A percentile compares a stretch with the other conserved stretches of the same genome.
phyloP scores from a whole-genome alignment of 2,797 vertebrate genomes.

The Sebastes flavidus region DNA sequence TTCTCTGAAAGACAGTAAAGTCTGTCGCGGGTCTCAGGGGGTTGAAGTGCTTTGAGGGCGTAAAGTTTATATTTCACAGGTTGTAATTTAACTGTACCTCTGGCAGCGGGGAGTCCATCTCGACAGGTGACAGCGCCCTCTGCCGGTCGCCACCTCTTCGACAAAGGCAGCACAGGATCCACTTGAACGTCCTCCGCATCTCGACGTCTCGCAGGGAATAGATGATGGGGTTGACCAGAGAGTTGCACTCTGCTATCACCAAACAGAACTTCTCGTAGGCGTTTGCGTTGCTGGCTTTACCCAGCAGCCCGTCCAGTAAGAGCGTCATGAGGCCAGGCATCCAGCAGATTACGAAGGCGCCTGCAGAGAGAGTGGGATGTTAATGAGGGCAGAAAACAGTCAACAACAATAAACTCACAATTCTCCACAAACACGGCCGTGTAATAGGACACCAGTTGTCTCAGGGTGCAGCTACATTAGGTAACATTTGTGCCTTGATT shows the following conservation, averaged over 20 bases:
- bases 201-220: slow-evolving; percentile 90
- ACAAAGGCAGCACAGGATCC: slow-evolving; percentile 86
- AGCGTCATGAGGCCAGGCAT: slow-evolving; percentile 90
- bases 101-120: slow-evolving; percentile 53
- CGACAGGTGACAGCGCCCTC: slow-evolving; percentile 23
- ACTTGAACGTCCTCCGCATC: slow-evolving; percentile 90
- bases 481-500: background rate
- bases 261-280: slow-evolving; percentile 92
- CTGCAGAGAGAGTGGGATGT: slow-evolving; percentile 67
- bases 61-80: background rate
- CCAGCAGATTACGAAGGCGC: slow-evolving; percentile 96
- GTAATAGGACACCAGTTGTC: background rate
- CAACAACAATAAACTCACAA: background rate
- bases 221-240: slow-evolving; percentile 91
- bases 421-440: background rate
- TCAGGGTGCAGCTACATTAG: background rate
- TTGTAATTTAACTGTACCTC: slow-evolving; percentile 50
- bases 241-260: slow-evolving; percentile 91
- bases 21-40: no score
- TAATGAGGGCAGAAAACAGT: background rate
- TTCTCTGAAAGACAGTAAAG: no score
- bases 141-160: slow-evolving; percentile 17
- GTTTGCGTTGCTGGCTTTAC: slow-evolving; percentile 81
- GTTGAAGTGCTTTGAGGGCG: background rate
- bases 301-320: slow-evolving; percentile 88